Evolutionary conservation across 2,797 vertebrate genomes (phyloP).

Genomic region (Babyrousa celebensis): DNA sequence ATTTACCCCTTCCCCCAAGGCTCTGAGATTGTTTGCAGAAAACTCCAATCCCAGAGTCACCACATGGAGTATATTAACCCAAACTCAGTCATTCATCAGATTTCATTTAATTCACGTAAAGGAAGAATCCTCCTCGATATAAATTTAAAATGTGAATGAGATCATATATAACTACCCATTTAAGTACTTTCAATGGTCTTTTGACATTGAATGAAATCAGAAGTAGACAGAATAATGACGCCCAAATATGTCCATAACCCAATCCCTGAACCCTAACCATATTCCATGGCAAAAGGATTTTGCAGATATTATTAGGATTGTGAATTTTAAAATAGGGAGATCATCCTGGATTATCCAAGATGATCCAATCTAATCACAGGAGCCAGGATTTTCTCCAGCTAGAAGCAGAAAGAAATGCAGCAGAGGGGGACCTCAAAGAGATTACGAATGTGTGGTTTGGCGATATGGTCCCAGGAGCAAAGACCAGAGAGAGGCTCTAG

Average conservation of each 20-base stretch:
- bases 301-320: background rate
- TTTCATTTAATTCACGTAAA: background rate
- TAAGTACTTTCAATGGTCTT: background rate
- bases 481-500: background rate
- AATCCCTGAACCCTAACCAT: background rate
- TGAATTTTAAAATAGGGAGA: slow-evolving; percentile 37
- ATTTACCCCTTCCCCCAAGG: no score
- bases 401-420: background rate
- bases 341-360: background rate
- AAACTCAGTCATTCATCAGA: background rate
- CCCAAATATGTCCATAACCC: background rate
- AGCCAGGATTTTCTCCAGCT: background rate
- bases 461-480: background rate
- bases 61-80: background rate
- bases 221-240: background rate
- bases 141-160: background rate
- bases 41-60: background rate
- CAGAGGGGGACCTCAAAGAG: background rate
- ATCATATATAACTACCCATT: background rate
- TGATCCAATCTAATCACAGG: background rate
- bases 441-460: background rate
- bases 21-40: background rate
- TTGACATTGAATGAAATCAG: background rate
- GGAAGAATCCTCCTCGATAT: background rate
- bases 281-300: background rate